phyloP scores from a whole-genome alignment of 2,797 vertebrate genomes.

The Sphenodon punctatus region DNA sequence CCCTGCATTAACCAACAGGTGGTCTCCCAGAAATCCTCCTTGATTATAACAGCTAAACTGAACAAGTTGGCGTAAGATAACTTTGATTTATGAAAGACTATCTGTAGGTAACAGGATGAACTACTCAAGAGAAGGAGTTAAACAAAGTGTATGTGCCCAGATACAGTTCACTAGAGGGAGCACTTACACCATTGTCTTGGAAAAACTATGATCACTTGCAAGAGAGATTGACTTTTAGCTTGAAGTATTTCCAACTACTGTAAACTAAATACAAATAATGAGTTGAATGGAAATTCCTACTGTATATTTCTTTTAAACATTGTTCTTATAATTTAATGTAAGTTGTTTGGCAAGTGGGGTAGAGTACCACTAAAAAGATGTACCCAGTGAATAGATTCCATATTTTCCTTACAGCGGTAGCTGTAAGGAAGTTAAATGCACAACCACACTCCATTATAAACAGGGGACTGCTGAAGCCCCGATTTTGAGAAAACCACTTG shows the following conservation, averaged over 20 bases:
- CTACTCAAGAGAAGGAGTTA: not conserved
- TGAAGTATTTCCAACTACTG: not conserved
- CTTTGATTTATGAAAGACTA: fast-evolving
- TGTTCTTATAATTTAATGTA: not conserved
- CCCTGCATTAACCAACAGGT: not conserved
- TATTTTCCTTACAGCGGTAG: too few relatives aligned
- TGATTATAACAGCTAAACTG: fast-evolving
- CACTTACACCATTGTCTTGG: constrained; percentile 17
- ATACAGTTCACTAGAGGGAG: constrained; percentile 58
- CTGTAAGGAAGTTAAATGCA: too few relatives aligned
- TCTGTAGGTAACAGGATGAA: not conserved
- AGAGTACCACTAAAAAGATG: constrained; percentile 31
- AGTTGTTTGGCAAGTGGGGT: constrained; percentile 24
- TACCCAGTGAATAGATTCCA: constrained; percentile 27
- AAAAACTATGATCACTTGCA: fast-evolving
- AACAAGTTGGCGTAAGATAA: fast-evolving
- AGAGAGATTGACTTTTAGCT: not conserved
- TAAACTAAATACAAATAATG: constrained; percentile 37
- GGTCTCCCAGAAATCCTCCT: fast-evolving
- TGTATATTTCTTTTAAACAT: constrained; percentile 14
- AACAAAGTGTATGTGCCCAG: fast-evolving
- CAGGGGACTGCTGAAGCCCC: too few relatives aligned
- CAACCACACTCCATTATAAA: too few relatives aligned
- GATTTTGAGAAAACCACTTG: too few relatives aligned
- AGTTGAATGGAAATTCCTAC: constrained; percentile 37